Percentiles rank a stretch among this genome's conserved stretches.
phyloP scores from a whole-genome alignment of 2,888 invertebrate species.

The Chorisops tibialis region DNA sequence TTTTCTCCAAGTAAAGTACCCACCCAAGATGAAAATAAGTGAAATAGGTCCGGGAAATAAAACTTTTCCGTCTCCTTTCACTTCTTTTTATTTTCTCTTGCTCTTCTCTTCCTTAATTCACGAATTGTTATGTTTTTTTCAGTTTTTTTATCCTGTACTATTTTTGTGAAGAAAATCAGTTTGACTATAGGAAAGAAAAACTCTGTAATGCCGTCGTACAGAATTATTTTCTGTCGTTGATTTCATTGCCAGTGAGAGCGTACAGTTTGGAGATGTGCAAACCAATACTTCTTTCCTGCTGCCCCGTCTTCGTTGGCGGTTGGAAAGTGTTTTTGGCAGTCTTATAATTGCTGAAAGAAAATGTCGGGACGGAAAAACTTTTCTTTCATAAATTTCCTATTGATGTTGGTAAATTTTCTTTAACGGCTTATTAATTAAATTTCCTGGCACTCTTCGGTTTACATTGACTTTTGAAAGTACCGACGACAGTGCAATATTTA shows the following conservation, averaged over 20 bases:
- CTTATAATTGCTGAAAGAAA: neutral
- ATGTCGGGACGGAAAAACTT: neutral
- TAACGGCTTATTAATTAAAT: conserved; percentile 17
- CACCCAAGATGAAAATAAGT: too few species aligned
- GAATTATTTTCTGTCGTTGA: neutral
- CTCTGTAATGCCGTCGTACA: neutral
- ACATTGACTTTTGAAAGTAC: conserved; percentile 12
- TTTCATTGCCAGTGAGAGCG: neutral
- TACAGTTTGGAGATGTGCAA: neutral
- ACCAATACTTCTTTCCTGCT: neutral
- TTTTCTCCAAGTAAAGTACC: too few species aligned
- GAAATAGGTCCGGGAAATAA: too few species aligned
- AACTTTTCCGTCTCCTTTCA: too few species aligned
- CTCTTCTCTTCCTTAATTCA: too few species aligned
- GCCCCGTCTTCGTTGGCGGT: neutral
- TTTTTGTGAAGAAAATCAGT: too few species aligned
- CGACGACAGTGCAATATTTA: too few species aligned
- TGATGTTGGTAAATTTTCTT: neutral
- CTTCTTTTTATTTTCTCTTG: too few species aligned
- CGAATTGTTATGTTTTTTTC: too few species aligned
- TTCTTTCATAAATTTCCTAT: neutral
- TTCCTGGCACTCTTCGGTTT: conserved; percentile 5
- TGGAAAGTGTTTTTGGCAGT: conserved; percentile 3
- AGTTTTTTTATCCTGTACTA: too few species aligned
- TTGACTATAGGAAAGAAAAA: too few species aligned